phyloP scores from a whole-genome alignment of 2,888 invertebrate genomes.

The Hirtodrosophila histrioides region DNA sequence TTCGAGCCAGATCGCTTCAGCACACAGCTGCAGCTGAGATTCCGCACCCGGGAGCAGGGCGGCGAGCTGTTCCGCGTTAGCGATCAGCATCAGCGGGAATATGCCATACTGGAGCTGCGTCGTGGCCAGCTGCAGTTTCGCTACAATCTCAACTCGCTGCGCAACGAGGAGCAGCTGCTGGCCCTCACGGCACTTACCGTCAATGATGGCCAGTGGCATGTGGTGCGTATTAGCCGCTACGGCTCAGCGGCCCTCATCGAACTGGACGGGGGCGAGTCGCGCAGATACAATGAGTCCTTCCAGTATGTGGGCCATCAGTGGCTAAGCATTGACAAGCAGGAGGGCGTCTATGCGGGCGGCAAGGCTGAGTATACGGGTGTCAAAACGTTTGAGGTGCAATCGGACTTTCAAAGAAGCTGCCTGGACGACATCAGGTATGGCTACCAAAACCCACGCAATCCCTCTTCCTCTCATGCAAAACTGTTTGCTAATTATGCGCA shows the following conservation, averaged over 20 bases:
- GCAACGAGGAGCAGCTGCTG: constrained; percentile 94
- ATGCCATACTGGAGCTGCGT: constrained; percentile 92
- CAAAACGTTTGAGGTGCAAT: constrained; percentile 95
- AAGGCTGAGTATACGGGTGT: constrained; percentile 97
- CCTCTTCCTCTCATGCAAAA: neutral
- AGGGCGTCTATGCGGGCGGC: constrained; percentile 97
- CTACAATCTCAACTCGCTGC: constrained; percentile 94
- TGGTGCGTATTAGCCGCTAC: constrained; percentile 93
- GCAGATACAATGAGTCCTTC: constrained; percentile 96
- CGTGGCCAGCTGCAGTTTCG: constrained; percentile 94
- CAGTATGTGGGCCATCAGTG: constrained; percentile 95
- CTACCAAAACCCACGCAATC: neutral
- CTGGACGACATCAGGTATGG: constrained; percentile 86
- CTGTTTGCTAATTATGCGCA: constrained; percentile 39
- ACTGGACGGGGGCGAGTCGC: constrained; percentile 96
- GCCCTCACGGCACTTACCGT: constrained; percentile 94
- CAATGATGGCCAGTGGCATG: constrained; percentile 98
- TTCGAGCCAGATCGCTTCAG: constrained; percentile 96
- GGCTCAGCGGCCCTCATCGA: constrained; percentile 96
- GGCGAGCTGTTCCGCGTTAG: constrained; percentile 97
- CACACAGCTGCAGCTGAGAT: constrained; percentile 95
- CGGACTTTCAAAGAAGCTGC: constrained; percentile 95
- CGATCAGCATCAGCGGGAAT: constrained; percentile 96
- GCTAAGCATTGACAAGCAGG: constrained; percentile 95
- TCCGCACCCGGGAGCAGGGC: constrained; percentile 95